phyloP scores from a whole-genome alignment of 2,797 vertebrate species.

The Chelmon rostratus region DNA sequence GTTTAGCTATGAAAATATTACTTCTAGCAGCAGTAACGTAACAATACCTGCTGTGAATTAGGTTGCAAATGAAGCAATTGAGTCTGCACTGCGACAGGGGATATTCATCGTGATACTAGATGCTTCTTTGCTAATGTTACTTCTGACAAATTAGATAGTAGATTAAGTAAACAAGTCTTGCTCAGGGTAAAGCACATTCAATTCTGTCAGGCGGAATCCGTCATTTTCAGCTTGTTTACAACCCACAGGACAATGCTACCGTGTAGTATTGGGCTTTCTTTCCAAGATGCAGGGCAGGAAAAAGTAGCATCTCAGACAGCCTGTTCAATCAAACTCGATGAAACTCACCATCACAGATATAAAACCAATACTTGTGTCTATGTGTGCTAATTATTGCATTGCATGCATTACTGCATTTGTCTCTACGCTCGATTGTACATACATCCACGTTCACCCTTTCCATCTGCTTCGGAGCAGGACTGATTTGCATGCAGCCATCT shows the following conservation, averaged over 20 bases:
- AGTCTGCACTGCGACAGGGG: slow-evolving; percentile 17
- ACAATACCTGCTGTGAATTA: slow-evolving; percentile 50
- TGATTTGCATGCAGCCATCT: slow-evolving; percentile 62
- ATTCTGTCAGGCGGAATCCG: neutral
- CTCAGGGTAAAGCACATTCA: neutral
- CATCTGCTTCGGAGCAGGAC: slow-evolving; percentile 51
- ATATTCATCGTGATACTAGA: slow-evolving; percentile 37
- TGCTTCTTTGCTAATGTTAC: slow-evolving; percentile 25
- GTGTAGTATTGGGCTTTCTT: neutral
- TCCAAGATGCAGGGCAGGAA: neutral
- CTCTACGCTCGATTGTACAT: slow-evolving; percentile 31
- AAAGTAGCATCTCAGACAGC: neutral
- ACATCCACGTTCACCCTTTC: slow-evolving; percentile 24
- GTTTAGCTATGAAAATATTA: slow-evolving; percentile 49
- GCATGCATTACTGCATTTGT: slow-evolving; percentile 9
- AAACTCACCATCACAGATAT: slow-evolving; percentile 8
- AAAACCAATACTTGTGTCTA: slow-evolving; percentile 17
- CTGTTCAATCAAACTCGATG: slow-evolving; percentile 26
- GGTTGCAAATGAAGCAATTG: slow-evolving; percentile 40
- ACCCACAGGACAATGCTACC: neutral
- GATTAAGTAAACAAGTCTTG: slow-evolving; percentile 26
- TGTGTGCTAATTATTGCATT: slow-evolving; percentile 20
- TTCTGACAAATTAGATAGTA: slow-evolving; percentile 31
- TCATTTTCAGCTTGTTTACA: slow-evolving; percentile 14
- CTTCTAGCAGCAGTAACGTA: slow-evolving; percentile 32